Evolutionary conservation across 2,888 invertebrate genomes (phyloP), one percentile per base, ranked within the genome.

Genomic region (Margaritifera margaritifera): DNA sequence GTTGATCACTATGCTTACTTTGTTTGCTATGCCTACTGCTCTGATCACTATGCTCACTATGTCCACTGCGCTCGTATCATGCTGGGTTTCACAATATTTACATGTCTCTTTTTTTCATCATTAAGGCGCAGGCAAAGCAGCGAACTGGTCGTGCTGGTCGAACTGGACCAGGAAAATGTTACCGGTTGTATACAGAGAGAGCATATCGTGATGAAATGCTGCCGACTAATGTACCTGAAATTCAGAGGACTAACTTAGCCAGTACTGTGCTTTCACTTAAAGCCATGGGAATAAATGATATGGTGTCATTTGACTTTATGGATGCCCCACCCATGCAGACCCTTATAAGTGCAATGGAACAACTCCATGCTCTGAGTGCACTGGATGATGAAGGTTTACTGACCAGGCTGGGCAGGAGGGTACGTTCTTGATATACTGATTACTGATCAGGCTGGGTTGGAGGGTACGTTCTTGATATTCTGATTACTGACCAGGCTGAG

Each of bases 221-320:
- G 69, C 81, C 88, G 1, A 88, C 88, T 22, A 84, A 83, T 4
- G 98, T 99, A 50, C 99, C 99, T 0, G 99, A 99, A 92, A 99
- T 99, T 86, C 99, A 99, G 90, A 93, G 99, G 51, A 99, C 99
- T 1, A 99, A 99, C 92, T 92, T 99, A 82, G 98, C 98, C 1
- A 95, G 96, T 20, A 99, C 98, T 0, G 95, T 98, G 54, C 91
- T 99, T 20, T 98, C 98, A 84, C 91, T 99, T 53, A 99, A 99
- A 90, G 98, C 99, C 0, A 99, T 99, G 99, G 99, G 99, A 42
- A 99, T 99, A 84, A 99, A 99, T 89, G 99, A 99, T 91, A 92
- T 99, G 66, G 91, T 99, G 27, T 96, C 97, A 89, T 99, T 99
- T 90, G 99, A 99, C 91, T 99, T 99, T 91, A 99, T 99, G 99